Base-by-base conservation (phyloP, 2,797 vertebrate genomes). In the Molothrus ater region DNA sequence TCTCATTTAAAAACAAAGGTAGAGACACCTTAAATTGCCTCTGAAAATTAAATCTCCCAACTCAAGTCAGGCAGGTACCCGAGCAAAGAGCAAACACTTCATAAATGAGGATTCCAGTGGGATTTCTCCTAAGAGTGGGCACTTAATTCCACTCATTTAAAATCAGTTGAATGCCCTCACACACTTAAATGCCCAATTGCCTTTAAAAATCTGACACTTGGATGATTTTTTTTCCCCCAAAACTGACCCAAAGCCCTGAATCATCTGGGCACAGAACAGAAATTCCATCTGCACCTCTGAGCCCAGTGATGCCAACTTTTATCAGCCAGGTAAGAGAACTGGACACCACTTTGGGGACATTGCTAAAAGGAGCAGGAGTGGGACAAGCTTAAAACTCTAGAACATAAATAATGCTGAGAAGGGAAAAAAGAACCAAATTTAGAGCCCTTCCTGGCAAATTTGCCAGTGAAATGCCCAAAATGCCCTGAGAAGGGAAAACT, bases 271-370 rank as follows among this genome's bases (percentile, higher is more conserved):
- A 38, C 18, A 22, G 88, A 2, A 38, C 13, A 80, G 59, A 54
- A 72, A 68, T 66, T 11, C 48, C 36, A 34, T 2, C n/a, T 13
- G 17, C 8, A 25, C 47, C n/a, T 53, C 64, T 7, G 47, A 31
- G 66, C 40, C 40, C 69, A 78, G 13, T 2, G 3, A n/a, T 4
- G 56, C 78, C 71, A 74, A 40, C 40, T 59, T 56, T 0, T 5
- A 40, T 7, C 76, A 45, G 89, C 20, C 12, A n/a, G 54, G 5
- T 14, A 2, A 32, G 43, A 72, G 64, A 38, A 25, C 5, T 6
- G 15, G 80, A 17, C 13, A 5, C 53, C 51, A 21, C 0, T 5
- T 1, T 43, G 38, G 18, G 64, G 73, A 10, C 18, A 4, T 3
- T 48, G 47, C 47, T 56, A 60, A n/a, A 36, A 36, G n/a, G 9